Conservation (phyloP, 2,797 vertebrate genomes). For the Aythya fuligula region DNA sequence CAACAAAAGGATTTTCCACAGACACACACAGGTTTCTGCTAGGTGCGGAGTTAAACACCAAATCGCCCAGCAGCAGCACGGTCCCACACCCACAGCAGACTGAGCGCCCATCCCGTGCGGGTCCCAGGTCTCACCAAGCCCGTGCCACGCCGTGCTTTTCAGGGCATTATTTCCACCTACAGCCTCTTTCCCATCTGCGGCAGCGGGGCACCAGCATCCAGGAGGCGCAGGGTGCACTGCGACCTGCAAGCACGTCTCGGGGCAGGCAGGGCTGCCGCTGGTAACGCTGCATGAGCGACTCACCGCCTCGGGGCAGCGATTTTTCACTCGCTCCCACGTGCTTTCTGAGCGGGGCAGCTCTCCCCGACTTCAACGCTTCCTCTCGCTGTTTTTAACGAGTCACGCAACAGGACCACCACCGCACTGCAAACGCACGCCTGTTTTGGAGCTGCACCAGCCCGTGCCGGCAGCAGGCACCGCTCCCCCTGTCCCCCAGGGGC, state of each 20-base stretch:
- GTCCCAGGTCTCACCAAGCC: background rate
- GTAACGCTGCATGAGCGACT: background rate
- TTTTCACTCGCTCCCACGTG: background rate
- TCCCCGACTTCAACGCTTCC: background rate
- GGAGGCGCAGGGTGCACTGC: fast-evolving
- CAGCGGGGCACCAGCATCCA: background rate
- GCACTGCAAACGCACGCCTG: background rate
- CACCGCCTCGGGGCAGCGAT: background rate
- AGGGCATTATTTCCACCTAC: background rate
- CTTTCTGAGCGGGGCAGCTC: background rate
- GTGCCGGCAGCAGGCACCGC: background rate
- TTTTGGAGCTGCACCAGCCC: background rate
- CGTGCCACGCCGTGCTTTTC: fast-evolving
- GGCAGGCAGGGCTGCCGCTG: fast-evolving
- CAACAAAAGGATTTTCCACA: background rate
- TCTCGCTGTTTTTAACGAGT: background rate
- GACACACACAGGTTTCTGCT: background rate
- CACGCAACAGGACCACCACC: background rate
- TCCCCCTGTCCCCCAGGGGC: no score
- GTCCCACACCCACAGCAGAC: fast-evolving
- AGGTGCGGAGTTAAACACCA: background rate
- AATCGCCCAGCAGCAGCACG: background rate
- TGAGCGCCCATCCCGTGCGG: background rate
- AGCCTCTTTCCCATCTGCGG: background rate
- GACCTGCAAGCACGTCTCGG: background rate